These are phyloP conservation scores for Monomorium pharaonis DNA, from an alignment of 1,140 invertebrate genomes.

Conservation along the genomic window DNA sequence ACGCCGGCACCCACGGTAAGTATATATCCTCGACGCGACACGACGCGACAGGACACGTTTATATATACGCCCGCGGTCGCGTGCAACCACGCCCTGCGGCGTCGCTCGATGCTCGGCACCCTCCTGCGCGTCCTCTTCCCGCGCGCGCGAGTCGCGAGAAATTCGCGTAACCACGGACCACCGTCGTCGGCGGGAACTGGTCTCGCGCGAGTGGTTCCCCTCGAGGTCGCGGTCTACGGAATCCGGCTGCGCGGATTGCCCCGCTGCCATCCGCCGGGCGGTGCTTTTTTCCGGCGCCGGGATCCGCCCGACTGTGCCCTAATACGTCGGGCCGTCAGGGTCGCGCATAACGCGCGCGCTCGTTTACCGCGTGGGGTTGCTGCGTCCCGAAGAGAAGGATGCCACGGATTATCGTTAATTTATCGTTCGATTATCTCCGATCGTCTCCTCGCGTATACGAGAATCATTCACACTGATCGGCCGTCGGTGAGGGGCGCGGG, in stretches of 20 bases:
- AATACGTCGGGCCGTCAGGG: slow-evolving; percentile 59
- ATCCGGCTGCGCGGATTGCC: slow-evolving; percentile 62
- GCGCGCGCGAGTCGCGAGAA: background rate
- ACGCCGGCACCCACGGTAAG: slow-evolving; percentile 47
- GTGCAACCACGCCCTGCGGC: slow-evolving; percentile 64
- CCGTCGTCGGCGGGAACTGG: slow-evolving; percentile 54
- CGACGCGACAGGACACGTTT: slow-evolving; percentile 70
- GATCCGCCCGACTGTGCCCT: slow-evolving; percentile 27
- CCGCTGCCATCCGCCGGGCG: background rate
- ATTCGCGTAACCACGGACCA: background rate
- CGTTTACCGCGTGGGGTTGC: slow-evolving; percentile 3
- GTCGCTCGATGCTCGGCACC: slow-evolving; percentile 1
- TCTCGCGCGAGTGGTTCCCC: slow-evolving; percentile 44
- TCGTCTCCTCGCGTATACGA: background rate
- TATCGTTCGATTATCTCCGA: slow-evolving; percentile 15
- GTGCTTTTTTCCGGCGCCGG: slow-evolving; percentile 1
- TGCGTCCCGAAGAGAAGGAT: background rate
- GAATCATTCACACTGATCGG: background rate
- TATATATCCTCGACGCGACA: slow-evolving; percentile 55
- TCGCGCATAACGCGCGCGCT: slow-evolving; percentile 1
- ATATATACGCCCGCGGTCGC: slow-evolving; percentile 77
- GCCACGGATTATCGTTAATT: slow-evolving; percentile 30
- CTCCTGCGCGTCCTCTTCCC: slow-evolving; percentile 57
- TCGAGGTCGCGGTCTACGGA: slow-evolving; percentile 54
- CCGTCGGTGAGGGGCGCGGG: background rate